Conservation (phyloP, 2,113 vertebrate species). For the Cyanoramphus novaezelandiae region DNA sequence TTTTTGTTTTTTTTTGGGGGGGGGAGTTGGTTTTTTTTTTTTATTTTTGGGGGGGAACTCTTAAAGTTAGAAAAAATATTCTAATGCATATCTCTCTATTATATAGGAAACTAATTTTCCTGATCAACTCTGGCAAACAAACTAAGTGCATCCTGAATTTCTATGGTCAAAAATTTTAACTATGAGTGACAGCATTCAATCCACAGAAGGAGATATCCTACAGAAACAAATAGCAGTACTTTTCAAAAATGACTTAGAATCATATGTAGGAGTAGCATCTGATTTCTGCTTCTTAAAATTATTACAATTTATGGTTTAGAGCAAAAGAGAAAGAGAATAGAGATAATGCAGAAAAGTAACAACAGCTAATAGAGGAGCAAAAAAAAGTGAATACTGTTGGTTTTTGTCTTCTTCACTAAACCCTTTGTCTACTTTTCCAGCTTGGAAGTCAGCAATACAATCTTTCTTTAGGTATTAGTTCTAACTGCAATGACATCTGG, state of each 20-base stretch:
- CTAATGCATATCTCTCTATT: not conserved
- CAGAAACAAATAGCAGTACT: not conserved
- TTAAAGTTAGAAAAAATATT: not conserved
- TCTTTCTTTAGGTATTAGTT: not conserved
- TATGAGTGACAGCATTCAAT: not conserved
- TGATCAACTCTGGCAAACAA: not conserved
- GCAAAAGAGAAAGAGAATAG: not conserved
- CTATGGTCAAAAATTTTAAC: not conserved
- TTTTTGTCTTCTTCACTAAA: not conserved
- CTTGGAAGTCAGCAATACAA: not conserved
- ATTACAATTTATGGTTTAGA: not conserved
- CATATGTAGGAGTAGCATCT: not conserved
- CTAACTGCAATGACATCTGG: not conserved
- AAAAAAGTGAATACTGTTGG: not conserved
- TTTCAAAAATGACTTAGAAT: not conserved
- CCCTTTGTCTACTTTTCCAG: not conserved
- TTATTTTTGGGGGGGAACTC: not conserved
- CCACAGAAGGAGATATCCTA: not conserved
- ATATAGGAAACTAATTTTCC: not conserved
- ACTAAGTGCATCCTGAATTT: not conserved
- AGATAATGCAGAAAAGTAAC: not conserved
- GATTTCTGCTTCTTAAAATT: not conserved
- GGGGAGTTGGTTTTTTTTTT: too few relatives aligned
- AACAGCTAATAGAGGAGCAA: rapidly evolving
- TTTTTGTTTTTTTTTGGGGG: too few relatives aligned